Evolutionary conservation across 2,113 vertebrate genomes (phyloP).

Genomic region (Lampris incognitus): DNA sequence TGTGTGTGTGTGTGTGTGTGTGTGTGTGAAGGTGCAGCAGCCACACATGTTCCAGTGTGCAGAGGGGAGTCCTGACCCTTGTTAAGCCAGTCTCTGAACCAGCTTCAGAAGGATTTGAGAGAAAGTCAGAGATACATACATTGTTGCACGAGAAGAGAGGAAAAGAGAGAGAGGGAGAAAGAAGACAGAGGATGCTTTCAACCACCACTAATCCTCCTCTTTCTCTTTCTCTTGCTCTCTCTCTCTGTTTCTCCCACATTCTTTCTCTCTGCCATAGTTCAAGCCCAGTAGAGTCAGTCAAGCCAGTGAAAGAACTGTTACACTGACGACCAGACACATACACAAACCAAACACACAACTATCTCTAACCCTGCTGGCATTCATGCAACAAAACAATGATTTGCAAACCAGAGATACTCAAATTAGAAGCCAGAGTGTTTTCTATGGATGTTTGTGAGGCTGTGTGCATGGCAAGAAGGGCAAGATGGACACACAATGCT

Average conservation of each 20-base stretch:
- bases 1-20: slow-evolving; percentile 15
- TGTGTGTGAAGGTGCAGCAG: slow-evolving; percentile 26
- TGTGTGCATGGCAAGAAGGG: neutral
- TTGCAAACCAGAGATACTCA: slow-evolving; percentile 34
- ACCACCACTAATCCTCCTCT: slow-evolving; percentile 72
- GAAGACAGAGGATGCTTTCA: slow-evolving; percentile 69
- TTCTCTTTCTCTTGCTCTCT: slow-evolving; percentile 48
- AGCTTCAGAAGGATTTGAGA: slow-evolving; percentile 69
- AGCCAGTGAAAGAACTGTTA: slow-evolving; percentile 43
- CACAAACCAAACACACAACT: slow-evolving; percentile 36
- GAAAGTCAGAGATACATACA: neutral
- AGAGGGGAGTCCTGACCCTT: slow-evolving; percentile 59
- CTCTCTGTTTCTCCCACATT: slow-evolving; percentile 7
- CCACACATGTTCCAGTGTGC: slow-evolving; percentile 50
- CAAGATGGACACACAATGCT: neutral
- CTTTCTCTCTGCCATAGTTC: slow-evolving; percentile 57
- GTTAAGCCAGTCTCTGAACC: slow-evolving; percentile 63
- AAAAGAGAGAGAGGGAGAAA: slow-evolving; percentile 58
- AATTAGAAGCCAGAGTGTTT: slow-evolving; percentile 10
- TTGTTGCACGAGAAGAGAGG: slow-evolving; percentile 8
- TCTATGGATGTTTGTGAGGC: neutral
- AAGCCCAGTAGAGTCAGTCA: slow-evolving; percentile 50
- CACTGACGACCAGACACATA: slow-evolving; percentile 57
- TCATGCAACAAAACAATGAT: slow-evolving; percentile 17
- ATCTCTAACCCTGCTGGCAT: neutral